A percentile compares a stretch with the other conserved stretches of the same genome.
Conservation (phyloP, 1,140 invertebrate species). For the Bombus confusus region DNA sequence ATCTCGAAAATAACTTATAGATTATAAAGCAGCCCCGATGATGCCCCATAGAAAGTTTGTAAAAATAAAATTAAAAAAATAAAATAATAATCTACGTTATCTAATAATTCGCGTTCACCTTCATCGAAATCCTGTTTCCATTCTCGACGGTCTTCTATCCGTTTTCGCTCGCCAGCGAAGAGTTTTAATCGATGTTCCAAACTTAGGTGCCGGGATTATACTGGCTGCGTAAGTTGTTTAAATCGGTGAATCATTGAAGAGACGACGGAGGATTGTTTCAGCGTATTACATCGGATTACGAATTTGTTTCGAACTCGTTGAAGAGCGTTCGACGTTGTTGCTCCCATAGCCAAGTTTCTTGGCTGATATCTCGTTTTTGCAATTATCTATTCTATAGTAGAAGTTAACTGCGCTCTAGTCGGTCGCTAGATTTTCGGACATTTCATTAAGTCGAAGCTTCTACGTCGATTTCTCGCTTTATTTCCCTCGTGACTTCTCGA, state of each 20-base stretch:
- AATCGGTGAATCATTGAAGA: conserved; percentile 1
- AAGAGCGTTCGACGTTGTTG: background rate
- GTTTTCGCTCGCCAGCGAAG: background rate
- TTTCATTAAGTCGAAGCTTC: conserved; percentile 33
- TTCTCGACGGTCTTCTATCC: background rate
- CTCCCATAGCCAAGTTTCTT: background rate
- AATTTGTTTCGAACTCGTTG: background rate
- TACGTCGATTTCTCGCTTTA: conserved; percentile 8
- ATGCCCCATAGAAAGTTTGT: background rate
- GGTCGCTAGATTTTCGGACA: conserved; percentile 21
- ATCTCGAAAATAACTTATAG: too few relatives aligned
- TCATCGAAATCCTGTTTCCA: background rate
- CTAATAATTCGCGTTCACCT: background rate
- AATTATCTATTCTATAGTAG: conserved; percentile 5
- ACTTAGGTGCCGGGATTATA: conserved; percentile 42
- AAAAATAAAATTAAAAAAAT: background rate
- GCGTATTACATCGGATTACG: conserved; percentile 47
- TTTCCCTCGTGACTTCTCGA: conserved; percentile 24
- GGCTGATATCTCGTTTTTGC: background rate
- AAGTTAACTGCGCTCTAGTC: conserved; percentile 10
- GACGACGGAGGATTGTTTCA: background rate
- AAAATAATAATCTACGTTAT: background rate
- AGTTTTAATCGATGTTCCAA: conserved; percentile 24
- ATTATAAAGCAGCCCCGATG: too few relatives aligned
- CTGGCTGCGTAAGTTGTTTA: conserved; percentile 21